A percentile compares a stretch with the other conserved stretches of the same genome.
Conservation (phyloP, 2,888 invertebrate genomes). For the Scotopteryx bipunctaria region DNA sequence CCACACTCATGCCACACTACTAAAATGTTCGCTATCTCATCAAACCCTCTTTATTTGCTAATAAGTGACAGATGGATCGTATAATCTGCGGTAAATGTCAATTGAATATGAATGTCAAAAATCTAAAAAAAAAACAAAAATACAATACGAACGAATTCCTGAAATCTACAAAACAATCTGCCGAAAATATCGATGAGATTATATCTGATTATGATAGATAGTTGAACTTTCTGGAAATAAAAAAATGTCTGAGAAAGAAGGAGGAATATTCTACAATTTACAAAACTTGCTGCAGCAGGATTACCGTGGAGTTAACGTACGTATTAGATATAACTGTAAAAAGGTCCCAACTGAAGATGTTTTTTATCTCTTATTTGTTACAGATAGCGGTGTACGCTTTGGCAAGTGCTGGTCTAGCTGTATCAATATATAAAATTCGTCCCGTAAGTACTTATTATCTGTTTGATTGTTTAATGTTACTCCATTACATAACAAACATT, state of each 20-base stretch:
- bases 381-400: conserved; percentile 84
- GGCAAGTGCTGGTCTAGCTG: conserved; percentile 79
- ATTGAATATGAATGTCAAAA: no score
- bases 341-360: conserved; percentile 17
- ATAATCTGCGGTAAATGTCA: no score
- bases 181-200: conserved; percentile 70
- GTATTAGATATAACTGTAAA: conserved; percentile 44
- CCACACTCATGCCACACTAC: no score
- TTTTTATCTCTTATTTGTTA: conserved; percentile 51
- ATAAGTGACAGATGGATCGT: no score
- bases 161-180: conserved; percentile 44
- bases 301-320: conserved; percentile 76
- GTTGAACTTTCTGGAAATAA: conserved; percentile 38
- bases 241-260: conserved; percentile 65
- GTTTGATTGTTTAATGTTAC: conserved; percentile 37
- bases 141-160: conserved; percentile 5
- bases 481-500: conserved; percentile 65
- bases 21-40: no score
- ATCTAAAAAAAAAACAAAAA: conserved; percentile 30
- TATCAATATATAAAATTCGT: conserved; percentile 83
- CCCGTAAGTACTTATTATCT: conserved; percentile 73
- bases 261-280: conserved; percentile 60
- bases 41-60: no score
- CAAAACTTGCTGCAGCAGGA: conserved; percentile 68
- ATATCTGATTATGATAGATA: conserved; percentile 58